phyloP scores from a whole-genome alignment of 2,888 invertebrate species.

The Cataglyphis albicans region DNA sequence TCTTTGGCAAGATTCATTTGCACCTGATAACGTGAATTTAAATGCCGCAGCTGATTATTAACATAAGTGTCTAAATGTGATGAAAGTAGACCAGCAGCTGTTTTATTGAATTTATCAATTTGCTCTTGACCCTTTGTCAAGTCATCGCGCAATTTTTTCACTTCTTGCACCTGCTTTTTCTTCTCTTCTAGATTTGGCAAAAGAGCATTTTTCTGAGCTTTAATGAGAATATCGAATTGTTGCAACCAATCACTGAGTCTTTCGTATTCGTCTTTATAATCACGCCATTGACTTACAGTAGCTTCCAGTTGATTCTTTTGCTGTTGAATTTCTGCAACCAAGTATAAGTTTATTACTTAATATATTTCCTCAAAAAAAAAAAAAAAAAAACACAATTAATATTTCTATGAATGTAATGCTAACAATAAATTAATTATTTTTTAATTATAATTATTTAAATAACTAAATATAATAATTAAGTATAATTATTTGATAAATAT shows the following conservation, averaged over 20 bases:
- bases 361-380: background rate
- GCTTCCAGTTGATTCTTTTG: constrained; percentile 94
- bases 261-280: constrained; percentile 97
- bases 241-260: constrained; percentile 96
- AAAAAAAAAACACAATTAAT: background rate
- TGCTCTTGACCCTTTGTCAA: constrained; percentile 93
- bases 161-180: constrained; percentile 93
- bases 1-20: constrained; percentile 95
- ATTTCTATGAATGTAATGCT: background rate
- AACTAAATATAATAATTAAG: background rate
- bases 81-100: constrained; percentile 91
- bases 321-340: constrained; percentile 90
- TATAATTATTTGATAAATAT: background rate
- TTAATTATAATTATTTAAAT: background rate
- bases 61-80: constrained; percentile 96
- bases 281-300: constrained; percentile 94
- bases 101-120: constrained; percentile 93
- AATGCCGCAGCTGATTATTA: constrained; percentile 93
- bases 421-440: background rate
- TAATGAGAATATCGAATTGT: constrained; percentile 95
- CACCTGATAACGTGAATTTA: constrained; percentile 96
- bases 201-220: constrained; percentile 95
- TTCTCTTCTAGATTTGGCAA: constrained; percentile 94
- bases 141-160: constrained; percentile 91
- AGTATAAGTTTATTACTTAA: constrained; percentile 57